These are phyloP conservation scores for Hippocampus abdominalis DNA, from an alignment of 2,113 vertebrate genomes.

Conservation along the genomic window DNA sequence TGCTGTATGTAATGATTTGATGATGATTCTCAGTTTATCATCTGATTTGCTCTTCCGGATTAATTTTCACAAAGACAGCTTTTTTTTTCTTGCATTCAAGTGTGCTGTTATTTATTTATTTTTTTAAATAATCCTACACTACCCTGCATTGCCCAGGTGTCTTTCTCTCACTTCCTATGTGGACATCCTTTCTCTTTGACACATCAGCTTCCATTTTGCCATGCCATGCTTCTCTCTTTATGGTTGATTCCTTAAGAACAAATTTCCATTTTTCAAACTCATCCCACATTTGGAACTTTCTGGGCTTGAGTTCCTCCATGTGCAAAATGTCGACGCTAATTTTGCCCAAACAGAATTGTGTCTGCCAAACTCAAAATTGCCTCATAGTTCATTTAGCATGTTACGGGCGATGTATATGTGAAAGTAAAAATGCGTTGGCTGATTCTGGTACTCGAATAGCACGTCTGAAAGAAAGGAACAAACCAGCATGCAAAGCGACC, in stretches of 20 bases:
- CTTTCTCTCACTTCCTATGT: background rate
- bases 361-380: too few relatives aligned
- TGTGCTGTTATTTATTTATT: constrained; percentile 5
- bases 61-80: background rate
- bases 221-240: background rate
- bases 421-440: too few relatives aligned
- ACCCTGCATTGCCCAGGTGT: constrained; percentile 24
- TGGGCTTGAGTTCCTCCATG: too few relatives aligned
- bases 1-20: background rate
- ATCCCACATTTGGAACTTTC: background rate
- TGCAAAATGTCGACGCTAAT: background rate
- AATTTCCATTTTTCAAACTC: background rate
- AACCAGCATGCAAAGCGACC: too few relatives aligned
- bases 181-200: background rate
- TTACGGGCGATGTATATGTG: too few relatives aligned
- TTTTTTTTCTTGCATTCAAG: background rate
- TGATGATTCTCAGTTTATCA: background rate
- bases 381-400: too few relatives aligned
- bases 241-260: background rate
- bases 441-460: too few relatives aligned
- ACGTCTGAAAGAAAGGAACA: too few relatives aligned
- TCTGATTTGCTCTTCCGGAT: background rate
- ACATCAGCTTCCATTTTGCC: background rate
- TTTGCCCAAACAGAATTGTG: background rate
- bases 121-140: constrained; percentile 32